Percentiles rank a stretch among this genome's conserved stretches.
Conservation (phyloP, 2,888 invertebrate genomes). For the Diplolepis rosae region DNA sequence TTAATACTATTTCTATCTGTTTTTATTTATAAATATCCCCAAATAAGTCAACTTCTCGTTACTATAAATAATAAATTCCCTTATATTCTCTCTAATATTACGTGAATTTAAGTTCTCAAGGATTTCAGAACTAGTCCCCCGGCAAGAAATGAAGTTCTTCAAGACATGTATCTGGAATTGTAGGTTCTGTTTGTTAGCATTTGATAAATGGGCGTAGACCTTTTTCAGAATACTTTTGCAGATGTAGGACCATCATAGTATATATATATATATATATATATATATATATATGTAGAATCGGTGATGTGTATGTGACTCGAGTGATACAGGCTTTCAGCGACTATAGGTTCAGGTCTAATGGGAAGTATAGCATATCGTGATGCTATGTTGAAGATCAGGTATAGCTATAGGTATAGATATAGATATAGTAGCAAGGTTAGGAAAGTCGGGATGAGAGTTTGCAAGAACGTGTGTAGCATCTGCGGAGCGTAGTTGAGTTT, state of each 20-base stretch:
- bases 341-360: not conserved
- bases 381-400: slow-evolving; percentile 4
- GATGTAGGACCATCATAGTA: not conserved
- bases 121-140: not conserved
- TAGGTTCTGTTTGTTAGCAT: slow-evolving; percentile 5
- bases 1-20: too few species aligned
- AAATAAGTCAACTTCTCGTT: too few species aligned
- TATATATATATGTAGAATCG: not conserved
- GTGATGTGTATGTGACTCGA: slow-evolving; percentile 8
- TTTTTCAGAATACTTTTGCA: slow-evolving; percentile 8
- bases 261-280: not conserved
- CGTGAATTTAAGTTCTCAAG: too few species aligned
- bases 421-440: slow-evolving; percentile 10
- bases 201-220: slow-evolving; percentile 30
- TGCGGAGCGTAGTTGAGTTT: slow-evolving; percentile 31
- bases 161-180: not conserved
- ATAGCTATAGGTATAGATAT: not conserved
- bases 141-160: not conserved
- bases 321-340: slow-evolving; percentile 6
- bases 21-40: too few species aligned
- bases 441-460: slow-evolving; percentile 12
- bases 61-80: too few species aligned
- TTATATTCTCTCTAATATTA: too few species aligned
- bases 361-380: slow-evolving; percentile 6
- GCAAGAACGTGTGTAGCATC: slow-evolving; percentile 4